Evolutionary conservation across 2,113 vertebrate genomes (phyloP), one percentile per base, ranked within the genome.

Genomic region (Acrocephalus arundinaceus): DNA sequence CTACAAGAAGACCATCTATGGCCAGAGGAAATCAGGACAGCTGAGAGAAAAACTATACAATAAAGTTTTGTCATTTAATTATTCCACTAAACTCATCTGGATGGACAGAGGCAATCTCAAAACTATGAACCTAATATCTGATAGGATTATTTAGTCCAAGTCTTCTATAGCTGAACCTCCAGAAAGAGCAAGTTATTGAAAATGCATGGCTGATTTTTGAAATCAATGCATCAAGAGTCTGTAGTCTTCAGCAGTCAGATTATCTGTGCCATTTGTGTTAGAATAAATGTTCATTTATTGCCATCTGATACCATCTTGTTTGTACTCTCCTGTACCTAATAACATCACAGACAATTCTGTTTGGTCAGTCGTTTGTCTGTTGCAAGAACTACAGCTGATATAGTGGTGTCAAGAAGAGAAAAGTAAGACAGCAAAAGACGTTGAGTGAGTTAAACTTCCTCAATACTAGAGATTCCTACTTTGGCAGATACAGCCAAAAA

Each of bases 241-340:
- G 5, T 41, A 70, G 17, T 15, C 14, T 55, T 15, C 41, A 55
- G 35, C 19, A 61, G 10, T 66, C 5, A 39, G 4, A 45, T 16
- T 30, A 70, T 17, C 5, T 9, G 7, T 24, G 11, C 25, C 16
- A 78, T 22, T 31, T 67, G 3, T 0, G 0, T 62, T 82, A 63
- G n/a, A 79, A 54, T 46, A 51, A 75, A 17, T 75, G 12, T 54
- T 35, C 6, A 9, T 77, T 70, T 74, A 46, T 49, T 67, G 13
- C 15, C 15, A 75, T 10, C 5, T 9, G 15, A 19, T 54, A 49
- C 7, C 37, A 20, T 19, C 11, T 14, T 83, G 6, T 17, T 75
- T 72, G 18, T 55, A 55, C 25, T 63, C 17, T 51, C 25, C 15
- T 66, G 7, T 46, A 79, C 10, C 19, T 62, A 49, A 28, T 46